phyloP scores from a whole-genome alignment of 1,140 invertebrate species.

The Drosophila leontia region DNA sequence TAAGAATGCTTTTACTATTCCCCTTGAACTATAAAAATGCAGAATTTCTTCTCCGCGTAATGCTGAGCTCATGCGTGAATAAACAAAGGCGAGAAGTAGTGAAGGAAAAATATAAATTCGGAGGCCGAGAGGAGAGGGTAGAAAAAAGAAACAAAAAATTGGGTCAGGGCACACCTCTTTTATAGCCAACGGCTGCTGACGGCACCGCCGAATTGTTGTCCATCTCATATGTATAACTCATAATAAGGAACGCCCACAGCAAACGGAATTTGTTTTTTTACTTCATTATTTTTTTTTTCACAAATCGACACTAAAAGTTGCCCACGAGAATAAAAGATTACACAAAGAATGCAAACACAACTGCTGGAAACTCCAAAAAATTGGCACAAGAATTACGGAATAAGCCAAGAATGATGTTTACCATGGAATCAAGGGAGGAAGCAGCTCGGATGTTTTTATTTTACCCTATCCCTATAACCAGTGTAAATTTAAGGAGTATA shows the following conservation, averaged over 20 bases:
- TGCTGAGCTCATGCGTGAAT: constrained; percentile 68
- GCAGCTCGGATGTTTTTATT: background rate
- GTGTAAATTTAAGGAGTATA: background rate
- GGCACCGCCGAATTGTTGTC: constrained; percentile 35
- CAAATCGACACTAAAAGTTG: constrained; percentile 35
- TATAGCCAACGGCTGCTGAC: constrained; percentile 68
- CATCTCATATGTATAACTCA: constrained; percentile 65
- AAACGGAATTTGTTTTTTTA: constrained; percentile 45
- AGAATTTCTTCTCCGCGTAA: constrained; percentile 38
- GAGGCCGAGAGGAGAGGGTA: background rate
- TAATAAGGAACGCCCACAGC: constrained; percentile 69
- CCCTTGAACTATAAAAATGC: constrained; percentile 43
- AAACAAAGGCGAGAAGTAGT: constrained; percentile 50
- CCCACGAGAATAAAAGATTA: constrained; percentile 52
- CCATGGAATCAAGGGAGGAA: background rate
- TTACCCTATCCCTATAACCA: background rate
- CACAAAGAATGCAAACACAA: constrained; percentile 44
- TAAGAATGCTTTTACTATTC: constrained; percentile 49
- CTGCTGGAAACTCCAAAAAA: background rate
- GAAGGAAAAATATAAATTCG: constrained; percentile 4
- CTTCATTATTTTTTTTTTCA: constrained; percentile 40
- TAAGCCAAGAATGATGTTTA: background rate
- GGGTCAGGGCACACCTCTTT: constrained; percentile 76
- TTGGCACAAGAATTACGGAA: constrained; percentile 12
- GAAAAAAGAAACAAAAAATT: constrained; percentile 48